Base-by-base conservation (phyloP, 2,113 vertebrate genomes). In the Gasterosteus nipponicus region DNA sequence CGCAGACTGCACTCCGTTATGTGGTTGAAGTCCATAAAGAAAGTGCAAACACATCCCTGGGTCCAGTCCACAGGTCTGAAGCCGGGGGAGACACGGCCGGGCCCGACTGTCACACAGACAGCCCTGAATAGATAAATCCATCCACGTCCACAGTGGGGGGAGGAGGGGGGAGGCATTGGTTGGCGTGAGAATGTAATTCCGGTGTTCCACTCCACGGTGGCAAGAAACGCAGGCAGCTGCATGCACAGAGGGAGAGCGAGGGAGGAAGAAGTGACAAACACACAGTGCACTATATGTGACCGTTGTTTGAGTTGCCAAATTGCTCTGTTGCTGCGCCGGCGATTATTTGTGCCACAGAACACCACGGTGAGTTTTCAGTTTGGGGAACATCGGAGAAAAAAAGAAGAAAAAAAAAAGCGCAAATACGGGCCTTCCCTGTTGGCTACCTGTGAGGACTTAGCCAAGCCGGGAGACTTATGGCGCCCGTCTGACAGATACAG, bases 251-350 rank as follows among this genome's bases (percentile, higher is more conserved):
- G 70, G 73, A 59, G 63, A 72, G 51, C 63, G 49, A 49, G 68
- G 64, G 69, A 66, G 66, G 69, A 35, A 69, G 58, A 76, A 62
- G 81, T 77, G 83, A 88, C 83, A 87, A 88, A 87, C 79, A 81
- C 75, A 86, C 63, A 78, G 66, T 67, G 71, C 80, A 60, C 82
- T 85, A 82, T 85, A 85, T 84, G 88, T 76, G 78, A 83, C 80
- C 85, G 82, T 86, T 90, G 88, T 92, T 90, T 92, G 86, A 91
- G 85, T 82, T 91, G 78, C 87, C 80, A 87, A 87, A 87, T 88
- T 89, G 86, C 78, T 83, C 77, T 81, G 84, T 83, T 88, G 84
- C 86, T 86, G 83, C 22, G 81, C 85, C 78, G 70, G 69, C 70
- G 78, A 90, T 89, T 88, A 89, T 87, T 76, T 86, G 60, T 84